Base-by-base conservation (phyloP, 2,888 invertebrate species). In the Bimastos eiseni region DNA sequence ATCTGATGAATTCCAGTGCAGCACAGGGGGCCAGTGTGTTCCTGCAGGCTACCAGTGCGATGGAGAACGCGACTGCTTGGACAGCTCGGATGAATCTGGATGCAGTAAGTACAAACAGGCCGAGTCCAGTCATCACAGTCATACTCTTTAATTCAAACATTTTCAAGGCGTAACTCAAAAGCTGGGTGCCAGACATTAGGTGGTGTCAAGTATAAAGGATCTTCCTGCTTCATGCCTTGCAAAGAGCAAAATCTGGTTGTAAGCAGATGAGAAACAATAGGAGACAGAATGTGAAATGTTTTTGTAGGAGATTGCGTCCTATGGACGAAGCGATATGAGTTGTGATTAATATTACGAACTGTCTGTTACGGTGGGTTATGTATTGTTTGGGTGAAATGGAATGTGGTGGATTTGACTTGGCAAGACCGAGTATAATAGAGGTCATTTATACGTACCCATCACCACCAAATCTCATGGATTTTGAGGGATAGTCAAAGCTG, bases 1-100 rank as follows among this genome's bases (percentile, higher is more conserved):
- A 83, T 34, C 88, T 8, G 90, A 91, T 55, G 90, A 91, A 86
- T 91, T 91, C 86, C 49, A 88, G 49, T 91, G 98, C 94, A 97
- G 97, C 6, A 98, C 98, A 95, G 96, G 97, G 92, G 97, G 91
- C 33, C 92, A 19, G 91, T 93, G 41, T 91, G 98, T 99, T 83
- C 97, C 98, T 95, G 97, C 98, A 94, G 97, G 97, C 6, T 98
- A 98, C 95, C 98, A 98, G 94, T 98, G 99, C 93, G 98, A 99
- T 95, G 98, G 98, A 92, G 97, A 97, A 1, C 96, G 97, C 0
- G 98, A 98, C 95, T 99, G 98, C 95, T 97, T 97, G 93, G 98
- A 99, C 95, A 96, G 97, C 92, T 98, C 97, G 0, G 99, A 99
- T 95, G 99, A 99, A 95, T 90, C 92, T 11, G 93, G 94, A 83